phyloP scores from a whole-genome alignment of 23 tunicate species.

The Diplosoma virens region DNA sequence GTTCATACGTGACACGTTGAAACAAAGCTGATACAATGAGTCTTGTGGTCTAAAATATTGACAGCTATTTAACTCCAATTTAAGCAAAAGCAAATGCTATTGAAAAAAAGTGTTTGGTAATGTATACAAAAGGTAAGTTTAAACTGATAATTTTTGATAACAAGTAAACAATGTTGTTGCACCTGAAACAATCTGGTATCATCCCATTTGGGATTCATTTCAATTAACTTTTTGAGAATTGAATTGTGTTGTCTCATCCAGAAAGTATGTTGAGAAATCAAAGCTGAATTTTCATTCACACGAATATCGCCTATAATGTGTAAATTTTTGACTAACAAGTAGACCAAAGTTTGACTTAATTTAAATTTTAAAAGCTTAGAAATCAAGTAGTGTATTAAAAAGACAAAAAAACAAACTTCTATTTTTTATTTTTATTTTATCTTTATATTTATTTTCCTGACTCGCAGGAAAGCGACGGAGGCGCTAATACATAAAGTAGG shows the following conservation, averaged over 20 bases:
- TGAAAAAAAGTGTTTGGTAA: background rate
- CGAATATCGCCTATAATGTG: conserved; percentile 55
- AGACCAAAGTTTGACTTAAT: too few relatives aligned
- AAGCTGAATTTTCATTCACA: conserved; percentile 75
- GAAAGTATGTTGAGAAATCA: conserved; percentile 67
- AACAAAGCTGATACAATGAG: conserved; percentile 46
- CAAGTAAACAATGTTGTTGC: background rate
- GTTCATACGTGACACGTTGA: conserved; percentile 69
- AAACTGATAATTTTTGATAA: background rate
- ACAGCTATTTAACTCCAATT: too few relatives aligned
- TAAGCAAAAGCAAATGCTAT: too few relatives aligned
- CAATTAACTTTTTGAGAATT: conserved; percentile 37
- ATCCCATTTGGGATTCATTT: conserved; percentile 60
- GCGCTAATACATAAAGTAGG: too few relatives aligned
- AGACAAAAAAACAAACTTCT: too few relatives aligned
- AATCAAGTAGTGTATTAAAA: too few relatives aligned
- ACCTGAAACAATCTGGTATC: conserved; percentile 40
- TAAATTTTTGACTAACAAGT: background rate
- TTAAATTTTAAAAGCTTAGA: too few relatives aligned
- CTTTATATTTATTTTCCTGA: too few relatives aligned
- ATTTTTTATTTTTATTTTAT: too few relatives aligned
- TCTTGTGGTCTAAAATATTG: conserved; percentile 43
- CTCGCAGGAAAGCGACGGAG: too few relatives aligned
- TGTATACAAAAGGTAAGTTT: background rate
- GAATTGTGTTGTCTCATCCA: conserved; percentile 66